phyloP scores from a whole-genome alignment of 2,113 vertebrate genomes.

The Corydoras sp. region DNA sequence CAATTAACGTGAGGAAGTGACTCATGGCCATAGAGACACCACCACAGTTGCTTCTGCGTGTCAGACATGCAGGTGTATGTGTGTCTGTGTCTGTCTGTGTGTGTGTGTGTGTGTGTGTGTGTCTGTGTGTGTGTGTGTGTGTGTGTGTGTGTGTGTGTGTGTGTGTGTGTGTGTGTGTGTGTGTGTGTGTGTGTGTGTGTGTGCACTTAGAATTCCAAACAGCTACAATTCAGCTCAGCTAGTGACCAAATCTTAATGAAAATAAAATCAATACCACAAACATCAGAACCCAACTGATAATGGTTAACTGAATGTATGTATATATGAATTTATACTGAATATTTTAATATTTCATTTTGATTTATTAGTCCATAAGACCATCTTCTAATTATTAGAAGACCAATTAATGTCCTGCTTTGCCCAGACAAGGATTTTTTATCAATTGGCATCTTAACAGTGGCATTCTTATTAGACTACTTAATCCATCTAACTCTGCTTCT shows the following conservation, averaged over 20 bases:
- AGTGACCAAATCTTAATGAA: constrained; percentile 3
- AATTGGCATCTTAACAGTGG: too few species aligned
- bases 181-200: constrained; percentile 10
- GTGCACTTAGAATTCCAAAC: constrained; percentile 10
- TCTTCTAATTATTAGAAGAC: too few species aligned
- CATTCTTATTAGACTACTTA: too few species aligned
- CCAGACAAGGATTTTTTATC: too few species aligned
- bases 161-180: constrained; percentile 21
- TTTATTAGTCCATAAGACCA: too few species aligned
- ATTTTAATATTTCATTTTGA: too few species aligned
- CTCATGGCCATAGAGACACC: constrained; percentile 49
- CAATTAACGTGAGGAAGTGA: neutral
- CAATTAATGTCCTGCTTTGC: too few species aligned
- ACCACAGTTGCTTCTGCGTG: constrained; percentile 46
- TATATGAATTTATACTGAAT: neutral
- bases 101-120: too few species aligned
- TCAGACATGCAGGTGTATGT: constrained; percentile 55
- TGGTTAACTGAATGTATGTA: too few species aligned
- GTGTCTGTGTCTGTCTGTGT: too few species aligned
- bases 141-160: neutral
- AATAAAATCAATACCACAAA: neutral
- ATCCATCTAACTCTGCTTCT: too few species aligned
- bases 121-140: neutral
- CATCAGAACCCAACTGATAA: neutral
- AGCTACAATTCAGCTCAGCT: neutral